Conservation (phyloP, 2,113 vertebrate species). For the Sakesphorus luctuosus region DNA sequence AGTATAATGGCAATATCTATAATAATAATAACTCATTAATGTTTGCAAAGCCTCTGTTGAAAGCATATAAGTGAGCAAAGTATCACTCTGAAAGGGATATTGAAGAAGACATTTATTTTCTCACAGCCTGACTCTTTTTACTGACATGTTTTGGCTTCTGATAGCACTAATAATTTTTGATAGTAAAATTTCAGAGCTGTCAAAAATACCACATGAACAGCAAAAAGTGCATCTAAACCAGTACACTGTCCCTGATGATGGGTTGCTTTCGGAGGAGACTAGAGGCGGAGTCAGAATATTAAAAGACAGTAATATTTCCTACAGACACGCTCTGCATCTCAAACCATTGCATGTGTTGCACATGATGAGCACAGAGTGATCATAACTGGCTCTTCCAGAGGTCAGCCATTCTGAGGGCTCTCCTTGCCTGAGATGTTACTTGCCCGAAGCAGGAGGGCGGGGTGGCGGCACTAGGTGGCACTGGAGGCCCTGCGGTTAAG, state of each 20-base stretch:
- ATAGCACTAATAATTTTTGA: background rate
- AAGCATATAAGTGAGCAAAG: background rate
- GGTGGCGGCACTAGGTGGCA: conserved; percentile 50
- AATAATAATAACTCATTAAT: background rate
- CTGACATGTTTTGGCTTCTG: background rate
- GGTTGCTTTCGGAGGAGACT: background rate
- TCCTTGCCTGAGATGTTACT: rapidly evolving
- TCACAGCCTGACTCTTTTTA: background rate
- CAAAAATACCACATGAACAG: background rate
- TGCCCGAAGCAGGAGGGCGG: background rate
- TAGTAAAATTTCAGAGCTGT: background rate
- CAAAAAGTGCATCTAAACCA: background rate
- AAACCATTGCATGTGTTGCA: background rate
- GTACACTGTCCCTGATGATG: background rate
- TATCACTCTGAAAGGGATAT: background rate
- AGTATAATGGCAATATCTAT: background rate
- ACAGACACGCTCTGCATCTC: background rate
- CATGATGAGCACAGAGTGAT: background rate
- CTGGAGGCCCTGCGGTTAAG: background rate
- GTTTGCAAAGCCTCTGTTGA: background rate
- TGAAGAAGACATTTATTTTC: background rate
- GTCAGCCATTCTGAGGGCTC: background rate
- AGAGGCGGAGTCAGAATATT: background rate
- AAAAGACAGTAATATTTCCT: background rate
- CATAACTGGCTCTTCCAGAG: background rate